Evolutionary conservation across 35 echinoderm and acorn worm species (phyloP).

Genomic region (Diadema setosum): DNA sequence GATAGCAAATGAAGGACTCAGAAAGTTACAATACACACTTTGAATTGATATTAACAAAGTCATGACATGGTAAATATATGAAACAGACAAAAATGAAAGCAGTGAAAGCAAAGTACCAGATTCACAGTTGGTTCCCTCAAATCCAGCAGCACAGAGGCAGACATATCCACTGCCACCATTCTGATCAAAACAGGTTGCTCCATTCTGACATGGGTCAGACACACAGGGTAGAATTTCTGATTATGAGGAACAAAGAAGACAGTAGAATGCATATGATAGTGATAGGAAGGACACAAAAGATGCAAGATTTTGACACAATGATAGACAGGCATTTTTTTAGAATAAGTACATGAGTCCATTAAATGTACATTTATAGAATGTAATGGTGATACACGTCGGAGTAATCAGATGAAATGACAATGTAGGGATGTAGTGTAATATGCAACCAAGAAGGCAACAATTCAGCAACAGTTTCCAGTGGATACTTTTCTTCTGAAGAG

Average conservation of each 20-base stretch:
- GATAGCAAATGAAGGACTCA: neutral
- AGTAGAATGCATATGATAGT: neutral
- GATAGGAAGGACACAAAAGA: neutral
- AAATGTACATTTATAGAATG: neutral
- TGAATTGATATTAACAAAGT: neutral
- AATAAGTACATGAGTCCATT: neutral
- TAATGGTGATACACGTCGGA: neutral
- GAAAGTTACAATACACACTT: neutral
- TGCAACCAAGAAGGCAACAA: too few relatives aligned
- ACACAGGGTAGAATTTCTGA: constrained; percentile 7
- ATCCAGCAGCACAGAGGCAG: constrained; percentile 34
- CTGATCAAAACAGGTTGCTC: neutral
- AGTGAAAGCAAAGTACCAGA: neutral
- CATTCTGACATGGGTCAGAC: constrained; percentile 55
- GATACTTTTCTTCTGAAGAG: neutral
- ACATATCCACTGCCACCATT: neutral
- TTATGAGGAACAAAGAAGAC: neutral
- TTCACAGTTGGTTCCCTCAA: constrained; percentile 43
- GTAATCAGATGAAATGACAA: neutral
- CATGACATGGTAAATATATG: neutral
- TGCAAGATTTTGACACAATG: neutral
- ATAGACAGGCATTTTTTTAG: neutral
- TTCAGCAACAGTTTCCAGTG: too few relatives aligned
- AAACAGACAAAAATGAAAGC: neutral
- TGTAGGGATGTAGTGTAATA: neutral